A percentile compares a stretch with the other conserved stretches of the same genome.
Evolutionary conservation across 2,888 invertebrate genomes (phyloP).

Genomic region (Ornithoptera priamus): DNA sequence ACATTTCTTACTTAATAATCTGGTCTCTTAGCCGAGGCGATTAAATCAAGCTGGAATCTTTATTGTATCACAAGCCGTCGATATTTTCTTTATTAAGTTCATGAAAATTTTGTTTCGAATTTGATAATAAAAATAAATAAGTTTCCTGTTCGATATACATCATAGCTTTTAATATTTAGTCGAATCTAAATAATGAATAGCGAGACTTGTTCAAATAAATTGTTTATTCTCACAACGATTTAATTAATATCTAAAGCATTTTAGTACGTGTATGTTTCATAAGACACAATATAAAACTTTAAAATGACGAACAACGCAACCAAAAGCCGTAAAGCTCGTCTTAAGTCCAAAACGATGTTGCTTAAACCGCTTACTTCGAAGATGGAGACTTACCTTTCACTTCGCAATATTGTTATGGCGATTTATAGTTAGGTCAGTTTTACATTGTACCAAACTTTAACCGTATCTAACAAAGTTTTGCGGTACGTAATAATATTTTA

Average conservation of each 20-base stretch:
- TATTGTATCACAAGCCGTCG: too few relatives aligned
- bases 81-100: too few relatives aligned
- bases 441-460: conserved; percentile 7
- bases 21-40: too few relatives aligned
- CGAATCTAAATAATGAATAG: too few relatives aligned
- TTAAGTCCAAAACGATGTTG: conserved; percentile 36
- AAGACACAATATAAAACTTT: conserved; percentile 13
- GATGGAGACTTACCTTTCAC: conserved; percentile 71
- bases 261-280: neutral
- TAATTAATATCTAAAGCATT: conserved; percentile 4
- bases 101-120: too few relatives aligned
- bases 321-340: conserved; percentile 35
- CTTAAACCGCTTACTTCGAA: conserved; percentile 48
- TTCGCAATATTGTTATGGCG: conserved; percentile 49
- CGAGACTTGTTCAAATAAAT: too few relatives aligned
- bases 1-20: too few relatives aligned
- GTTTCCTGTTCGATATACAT: too few relatives aligned
- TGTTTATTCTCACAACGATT: neutral
- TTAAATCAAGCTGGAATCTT: too few relatives aligned
- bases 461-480: conserved; percentile 19
- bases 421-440: conserved; percentile 24
- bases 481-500: conserved; percentile 8
- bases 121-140: too few relatives aligned
- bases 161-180: too few relatives aligned
- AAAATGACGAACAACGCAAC: conserved; percentile 36